phyloP scores from a whole-genome alignment of 2,888 invertebrate species.

The Apoda limacodes region DNA sequence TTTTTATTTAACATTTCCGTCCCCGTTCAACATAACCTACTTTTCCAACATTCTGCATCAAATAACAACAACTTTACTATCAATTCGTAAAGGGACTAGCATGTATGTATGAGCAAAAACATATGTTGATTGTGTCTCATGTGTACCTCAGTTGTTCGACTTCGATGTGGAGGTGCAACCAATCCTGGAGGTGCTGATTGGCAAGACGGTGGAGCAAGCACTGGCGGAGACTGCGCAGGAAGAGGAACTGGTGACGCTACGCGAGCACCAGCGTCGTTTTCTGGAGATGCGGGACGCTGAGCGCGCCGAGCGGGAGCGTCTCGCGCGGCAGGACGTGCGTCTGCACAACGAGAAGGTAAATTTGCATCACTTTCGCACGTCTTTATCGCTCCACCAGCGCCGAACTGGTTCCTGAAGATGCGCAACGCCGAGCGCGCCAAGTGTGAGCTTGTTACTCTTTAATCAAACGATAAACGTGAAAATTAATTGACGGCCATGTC shows the following conservation, averaged over 20 bases:
- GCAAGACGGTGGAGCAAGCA: slow-evolving; percentile 90
- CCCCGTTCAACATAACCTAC: too few relatives aligned
- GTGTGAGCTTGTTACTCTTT: too few relatives aligned
- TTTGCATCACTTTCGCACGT: too few relatives aligned
- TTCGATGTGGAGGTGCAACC: slow-evolving; percentile 93
- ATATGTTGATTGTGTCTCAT: neutral
- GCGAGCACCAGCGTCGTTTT: slow-evolving; percentile 81
- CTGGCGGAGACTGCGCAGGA: slow-evolving; percentile 92
- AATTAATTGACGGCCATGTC: too few relatives aligned
- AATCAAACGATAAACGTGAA: too few relatives aligned
- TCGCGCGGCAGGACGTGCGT: slow-evolving; percentile 83
- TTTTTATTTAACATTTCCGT: too few relatives aligned
- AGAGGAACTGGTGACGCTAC: slow-evolving; percentile 86
- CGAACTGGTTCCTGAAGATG: slow-evolving; percentile 73
- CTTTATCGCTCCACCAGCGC: slow-evolving; percentile 82
- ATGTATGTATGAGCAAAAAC: too few relatives aligned
- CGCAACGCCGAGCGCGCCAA: slow-evolving; percentile 87
- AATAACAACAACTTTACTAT: too few relatives aligned
- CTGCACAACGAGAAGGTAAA: slow-evolving; percentile 74
- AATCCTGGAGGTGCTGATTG: slow-evolving; percentile 88
- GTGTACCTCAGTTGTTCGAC: slow-evolving; percentile 79
- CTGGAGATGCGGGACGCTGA: slow-evolving; percentile 79
- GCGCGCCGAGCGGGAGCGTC: slow-evolving; percentile 82
- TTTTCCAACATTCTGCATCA: too few relatives aligned
- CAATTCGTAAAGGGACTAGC: too few relatives aligned